Conservation (phyloP, 1,140 invertebrate species). For the Drosophila ambigua region DNA sequence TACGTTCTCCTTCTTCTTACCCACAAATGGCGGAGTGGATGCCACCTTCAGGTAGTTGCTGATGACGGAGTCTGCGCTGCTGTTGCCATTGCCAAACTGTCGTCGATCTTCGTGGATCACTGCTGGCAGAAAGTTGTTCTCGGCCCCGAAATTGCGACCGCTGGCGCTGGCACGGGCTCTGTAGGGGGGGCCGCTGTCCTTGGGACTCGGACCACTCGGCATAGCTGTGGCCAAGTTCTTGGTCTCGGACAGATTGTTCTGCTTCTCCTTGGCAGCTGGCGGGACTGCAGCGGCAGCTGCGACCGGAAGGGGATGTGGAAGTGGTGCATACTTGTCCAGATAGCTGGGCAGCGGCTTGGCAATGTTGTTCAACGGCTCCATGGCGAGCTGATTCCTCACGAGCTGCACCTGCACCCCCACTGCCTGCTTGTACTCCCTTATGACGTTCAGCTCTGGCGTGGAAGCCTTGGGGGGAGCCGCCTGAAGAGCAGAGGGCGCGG, state of each 20-base stretch:
- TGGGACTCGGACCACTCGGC: neutral
- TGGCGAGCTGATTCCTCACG: constrained; percentile 26
- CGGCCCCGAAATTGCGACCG: constrained; percentile 61
- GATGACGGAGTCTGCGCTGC: constrained; percentile 67
- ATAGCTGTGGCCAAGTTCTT: constrained; percentile 42
- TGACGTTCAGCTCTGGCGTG: constrained; percentile 68
- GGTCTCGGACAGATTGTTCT: constrained; percentile 76
- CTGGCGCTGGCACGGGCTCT: neutral
- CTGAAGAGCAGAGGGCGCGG: neutral
- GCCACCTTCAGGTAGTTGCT: constrained; percentile 76
- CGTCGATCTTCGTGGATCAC: constrained; percentile 50
- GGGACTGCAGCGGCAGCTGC: too few relatives aligned
- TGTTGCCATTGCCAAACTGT: constrained; percentile 5
- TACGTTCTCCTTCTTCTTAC: constrained; percentile 79
- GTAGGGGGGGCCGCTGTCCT: constrained; percentile 8
- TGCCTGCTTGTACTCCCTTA: constrained; percentile 75
- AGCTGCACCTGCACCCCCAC: constrained; percentile 36
- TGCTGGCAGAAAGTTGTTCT: constrained; percentile 63
- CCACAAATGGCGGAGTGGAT: constrained; percentile 55
- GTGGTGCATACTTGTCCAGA: constrained; percentile 62
- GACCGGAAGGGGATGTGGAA: neutral
- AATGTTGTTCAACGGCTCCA: constrained; percentile 57
- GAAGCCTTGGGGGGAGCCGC: constrained; percentile 15
- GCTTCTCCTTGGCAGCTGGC: constrained; percentile 54
- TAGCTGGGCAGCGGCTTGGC: constrained; percentile 60